Percentiles rank a stretch among this genome's conserved stretches.
These are phyloP conservation scores for Procambarus virginalis DNA, from an alignment of 1,140 invertebrate species.

Conservation along the genomic window DNA sequence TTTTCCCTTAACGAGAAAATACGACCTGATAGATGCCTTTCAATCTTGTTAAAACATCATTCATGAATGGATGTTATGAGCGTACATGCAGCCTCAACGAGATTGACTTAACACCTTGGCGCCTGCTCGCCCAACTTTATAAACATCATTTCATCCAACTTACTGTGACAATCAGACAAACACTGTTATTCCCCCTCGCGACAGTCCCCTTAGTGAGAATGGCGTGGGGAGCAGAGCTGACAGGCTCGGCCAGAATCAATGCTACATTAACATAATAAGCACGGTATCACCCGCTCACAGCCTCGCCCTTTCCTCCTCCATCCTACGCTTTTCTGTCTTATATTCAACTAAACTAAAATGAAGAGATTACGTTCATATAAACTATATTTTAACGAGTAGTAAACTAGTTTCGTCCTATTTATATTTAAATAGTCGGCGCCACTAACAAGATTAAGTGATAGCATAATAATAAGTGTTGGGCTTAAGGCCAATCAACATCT, in stretches of 20 bases:
- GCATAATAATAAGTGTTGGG: no score
- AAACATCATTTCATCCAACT: background rate
- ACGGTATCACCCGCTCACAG: conserved; percentile 34
- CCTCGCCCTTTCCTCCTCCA: conserved; percentile 7
- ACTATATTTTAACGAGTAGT: no score
- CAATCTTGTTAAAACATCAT: no score
- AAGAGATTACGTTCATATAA: no score
- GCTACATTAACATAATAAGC: conserved; percentile 57
- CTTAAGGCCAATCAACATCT: no score
- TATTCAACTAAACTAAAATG: background rate
- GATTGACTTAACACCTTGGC: no score
- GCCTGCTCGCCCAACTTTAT: background rate
- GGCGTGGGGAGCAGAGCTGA: conserved; percentile 33
- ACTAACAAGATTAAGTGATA: background rate
- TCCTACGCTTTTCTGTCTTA: background rate
- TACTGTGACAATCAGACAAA: conserved; percentile 1
- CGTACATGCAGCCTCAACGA: no score
- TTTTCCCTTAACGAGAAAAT: background rate
- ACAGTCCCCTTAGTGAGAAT: conserved; percentile 8
- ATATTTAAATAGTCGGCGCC: background rate
- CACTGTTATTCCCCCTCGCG: background rate
- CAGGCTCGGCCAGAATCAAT: conserved; percentile 55
- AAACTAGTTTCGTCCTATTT: no score
- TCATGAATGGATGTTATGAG: no score
- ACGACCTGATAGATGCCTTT: background rate